These are phyloP conservation scores for Gambusia holbrooki DNA, from an alignment of 2,113 vertebrate species.

Conservation along the genomic window DNA sequence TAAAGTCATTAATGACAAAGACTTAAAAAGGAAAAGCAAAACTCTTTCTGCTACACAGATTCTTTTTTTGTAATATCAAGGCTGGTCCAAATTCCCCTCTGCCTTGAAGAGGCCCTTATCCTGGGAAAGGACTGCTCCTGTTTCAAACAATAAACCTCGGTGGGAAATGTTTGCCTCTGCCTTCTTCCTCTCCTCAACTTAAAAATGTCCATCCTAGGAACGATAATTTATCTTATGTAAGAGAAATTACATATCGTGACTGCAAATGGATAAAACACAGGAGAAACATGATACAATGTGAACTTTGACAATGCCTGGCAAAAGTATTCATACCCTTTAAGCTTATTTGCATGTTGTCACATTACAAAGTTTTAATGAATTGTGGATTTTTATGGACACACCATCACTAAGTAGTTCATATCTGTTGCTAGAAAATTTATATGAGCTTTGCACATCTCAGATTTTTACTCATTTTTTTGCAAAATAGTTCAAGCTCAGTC, in stretches of 20 bases:
- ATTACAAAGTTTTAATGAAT: too few species aligned
- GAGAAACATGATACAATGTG: background rate
- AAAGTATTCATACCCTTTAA: too few species aligned
- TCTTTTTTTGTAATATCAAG: conserved; percentile 74
- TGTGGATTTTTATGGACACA: too few species aligned
- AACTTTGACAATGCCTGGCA: too few species aligned
- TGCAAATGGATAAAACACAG: background rate
- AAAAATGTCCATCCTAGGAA: conserved; percentile 68
- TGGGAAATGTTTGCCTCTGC: conserved; percentile 72
- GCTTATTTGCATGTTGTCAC: too few species aligned
- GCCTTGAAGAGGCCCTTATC: conserved; percentile 76
- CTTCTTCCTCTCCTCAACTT: conserved; percentile 57
- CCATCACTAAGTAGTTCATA: too few species aligned
- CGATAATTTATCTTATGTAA: background rate
- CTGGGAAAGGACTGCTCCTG: conserved; percentile 77
- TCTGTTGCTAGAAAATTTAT: too few species aligned
- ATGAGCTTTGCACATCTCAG: too few species aligned
- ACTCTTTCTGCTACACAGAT: conserved; percentile 82
- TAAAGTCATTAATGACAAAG: conserved; percentile 86
- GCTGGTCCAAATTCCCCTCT: conserved; percentile 78
- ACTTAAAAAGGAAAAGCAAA: conserved; percentile 74
- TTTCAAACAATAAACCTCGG: conserved; percentile 78
- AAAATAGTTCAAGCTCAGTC: too few species aligned
- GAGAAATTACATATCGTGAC: background rate
- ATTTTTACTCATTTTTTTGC: too few species aligned